Percentiles rank a stretch among this genome's conserved stretches.
These are phyloP conservation scores for Mimas tiliae DNA, from an alignment of 2,888 invertebrate species.

Conservation along the genomic window DNA sequence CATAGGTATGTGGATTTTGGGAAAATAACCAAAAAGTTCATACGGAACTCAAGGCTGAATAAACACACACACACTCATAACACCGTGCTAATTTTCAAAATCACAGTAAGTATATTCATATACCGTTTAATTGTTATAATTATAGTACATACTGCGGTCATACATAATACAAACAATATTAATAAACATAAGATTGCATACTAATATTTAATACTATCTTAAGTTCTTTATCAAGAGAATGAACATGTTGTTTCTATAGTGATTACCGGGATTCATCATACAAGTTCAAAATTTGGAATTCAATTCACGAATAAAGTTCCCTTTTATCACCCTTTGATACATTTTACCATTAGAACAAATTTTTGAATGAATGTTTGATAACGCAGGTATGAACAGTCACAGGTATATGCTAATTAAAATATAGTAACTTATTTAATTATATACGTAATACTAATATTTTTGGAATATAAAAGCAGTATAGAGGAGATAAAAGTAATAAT, in stretches of 20 bases:
- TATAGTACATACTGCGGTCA: no score
- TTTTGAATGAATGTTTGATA: no score
- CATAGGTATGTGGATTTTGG: no score
- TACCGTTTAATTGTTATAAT: neutral
- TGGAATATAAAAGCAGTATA: neutral
- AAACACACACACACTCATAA: no score
- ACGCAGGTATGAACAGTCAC: no score
- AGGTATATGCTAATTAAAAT: neutral
- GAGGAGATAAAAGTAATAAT: neutral
- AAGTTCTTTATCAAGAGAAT: neutral
- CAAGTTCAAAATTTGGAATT: no score
- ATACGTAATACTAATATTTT: neutral
- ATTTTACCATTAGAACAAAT: no score
- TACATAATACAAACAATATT: neutral
- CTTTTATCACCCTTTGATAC: neutral
- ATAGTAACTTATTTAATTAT: neutral
- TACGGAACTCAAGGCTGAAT: no score
- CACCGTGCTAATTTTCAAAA: no score
- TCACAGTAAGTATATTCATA: neutral
- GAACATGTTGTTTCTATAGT: neutral
- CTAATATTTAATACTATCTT: slow-evolving; percentile 1
- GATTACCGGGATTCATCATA: neutral
- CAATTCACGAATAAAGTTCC: neutral
- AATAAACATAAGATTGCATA: slow-evolving; percentile 8
- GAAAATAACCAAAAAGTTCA: no score